Percentiles rank a stretch among this genome's conserved stretches.
These are phyloP conservation scores for Ophion ventricosus DNA, from an alignment of 2,888 invertebrate species.

Conservation along the genomic window DNA sequence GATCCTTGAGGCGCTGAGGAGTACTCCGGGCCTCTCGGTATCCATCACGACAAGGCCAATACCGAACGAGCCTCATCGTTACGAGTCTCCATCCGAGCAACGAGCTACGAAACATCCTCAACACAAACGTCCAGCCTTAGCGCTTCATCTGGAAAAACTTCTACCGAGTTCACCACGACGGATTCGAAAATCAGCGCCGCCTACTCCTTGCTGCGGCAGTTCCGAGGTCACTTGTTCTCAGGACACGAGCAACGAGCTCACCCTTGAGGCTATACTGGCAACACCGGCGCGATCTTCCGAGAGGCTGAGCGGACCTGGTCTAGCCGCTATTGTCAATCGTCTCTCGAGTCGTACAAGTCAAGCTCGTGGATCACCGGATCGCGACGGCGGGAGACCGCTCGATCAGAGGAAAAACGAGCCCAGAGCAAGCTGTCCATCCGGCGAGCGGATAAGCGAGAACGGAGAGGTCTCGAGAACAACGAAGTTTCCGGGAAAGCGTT, in stretches of 20 bases:
- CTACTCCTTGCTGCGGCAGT: constrained; percentile 39
- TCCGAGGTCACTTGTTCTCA: constrained; percentile 88
- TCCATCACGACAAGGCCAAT: constrained; percentile 75
- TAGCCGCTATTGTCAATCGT: constrained; percentile 55
- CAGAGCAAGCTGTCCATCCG: neutral
- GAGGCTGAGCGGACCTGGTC: constrained; percentile 50
- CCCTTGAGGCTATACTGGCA: constrained; percentile 73
- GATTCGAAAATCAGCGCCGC: constrained; percentile 18
- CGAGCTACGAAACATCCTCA: constrained; percentile 64
- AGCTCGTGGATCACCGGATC: neutral
- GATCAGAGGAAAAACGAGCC: neutral
- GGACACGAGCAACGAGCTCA: constrained; percentile 86
- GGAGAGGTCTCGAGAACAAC: neutral
- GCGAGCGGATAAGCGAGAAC: neutral
- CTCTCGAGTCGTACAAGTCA: constrained; percentile 80
- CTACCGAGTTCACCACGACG: constrained; percentile 86
- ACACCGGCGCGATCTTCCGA: constrained; percentile 38
- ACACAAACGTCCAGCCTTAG: constrained; percentile 43
- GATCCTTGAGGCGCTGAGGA: constrained; percentile 78
- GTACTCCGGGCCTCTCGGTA: constrained; percentile 79
- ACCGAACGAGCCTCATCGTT: constrained; percentile 68
- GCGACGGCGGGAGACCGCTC: neutral
- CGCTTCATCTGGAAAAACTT: constrained; percentile 84
- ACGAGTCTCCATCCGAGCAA: constrained; percentile 61
- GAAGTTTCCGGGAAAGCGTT: neutral